Conservation (phyloP, 2,797 vertebrate species). For the Crypturellus tataupa region DNA sequence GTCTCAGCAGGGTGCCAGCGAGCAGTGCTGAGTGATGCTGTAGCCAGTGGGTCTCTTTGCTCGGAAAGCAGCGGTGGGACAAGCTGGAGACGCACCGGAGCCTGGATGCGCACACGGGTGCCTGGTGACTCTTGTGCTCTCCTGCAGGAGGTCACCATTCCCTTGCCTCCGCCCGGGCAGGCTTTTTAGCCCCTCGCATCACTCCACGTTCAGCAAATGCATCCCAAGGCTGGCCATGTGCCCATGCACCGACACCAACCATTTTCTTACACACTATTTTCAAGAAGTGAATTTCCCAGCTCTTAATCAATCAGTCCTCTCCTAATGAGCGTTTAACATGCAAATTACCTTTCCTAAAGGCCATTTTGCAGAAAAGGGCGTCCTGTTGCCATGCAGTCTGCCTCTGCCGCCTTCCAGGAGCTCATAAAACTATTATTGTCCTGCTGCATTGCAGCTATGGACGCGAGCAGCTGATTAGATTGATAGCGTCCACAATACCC, state of each 20-base stretch:
- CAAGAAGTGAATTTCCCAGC: neutral
- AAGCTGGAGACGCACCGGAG: neutral
- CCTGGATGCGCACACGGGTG: rapidly evolving
- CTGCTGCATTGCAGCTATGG: slow-evolving; percentile 34
- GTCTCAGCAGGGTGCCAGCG: rapidly evolving
- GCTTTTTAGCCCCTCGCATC: neutral
- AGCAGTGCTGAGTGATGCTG: neutral
- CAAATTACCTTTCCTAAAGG: slow-evolving; percentile 50
- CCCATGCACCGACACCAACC: neutral
- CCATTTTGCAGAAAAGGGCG: neutral
- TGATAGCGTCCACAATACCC: slow-evolving; percentile 74
- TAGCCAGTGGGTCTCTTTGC: neutral
- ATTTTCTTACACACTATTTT: rapidly evolving
- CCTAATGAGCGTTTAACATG: slow-evolving; percentile 22
- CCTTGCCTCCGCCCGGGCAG: neutral
- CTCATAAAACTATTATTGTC: slow-evolving; percentile 65
- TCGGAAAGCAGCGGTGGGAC: neutral
- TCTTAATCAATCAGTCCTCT: slow-evolving; percentile 5
- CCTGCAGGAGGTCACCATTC: neutral
- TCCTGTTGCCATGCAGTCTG: slow-evolving; percentile 53
- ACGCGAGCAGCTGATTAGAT: slow-evolving; percentile 59
- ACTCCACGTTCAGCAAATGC: neutral
- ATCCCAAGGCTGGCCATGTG: neutral
- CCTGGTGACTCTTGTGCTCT: rapidly evolving
- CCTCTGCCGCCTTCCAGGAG: slow-evolving; percentile 59